Percentiles rank a stretch among this genome's conserved stretches.
Conservation (phyloP, 2,113 vertebrate species). For the Serinus canaria region DNA sequence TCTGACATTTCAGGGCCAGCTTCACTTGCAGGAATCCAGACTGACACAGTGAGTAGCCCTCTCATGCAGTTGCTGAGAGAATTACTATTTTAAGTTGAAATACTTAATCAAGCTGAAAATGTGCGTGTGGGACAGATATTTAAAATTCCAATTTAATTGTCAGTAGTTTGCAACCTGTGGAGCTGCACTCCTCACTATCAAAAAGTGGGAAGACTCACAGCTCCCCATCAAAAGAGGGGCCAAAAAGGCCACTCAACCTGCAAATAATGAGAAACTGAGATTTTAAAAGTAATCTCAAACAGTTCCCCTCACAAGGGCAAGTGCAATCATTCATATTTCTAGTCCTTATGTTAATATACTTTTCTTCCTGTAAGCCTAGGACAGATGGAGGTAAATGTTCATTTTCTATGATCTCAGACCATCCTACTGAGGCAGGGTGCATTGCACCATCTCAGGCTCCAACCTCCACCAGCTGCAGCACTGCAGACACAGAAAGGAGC, state of each 20-base stretch:
- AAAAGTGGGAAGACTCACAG: neutral
- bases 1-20: neutral
- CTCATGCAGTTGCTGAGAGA: neutral
- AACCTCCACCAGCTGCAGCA: neutral
- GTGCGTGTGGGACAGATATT: neutral
- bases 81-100: neutral
- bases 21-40: neutral
- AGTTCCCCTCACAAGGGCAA: neutral
- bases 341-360: neutral
- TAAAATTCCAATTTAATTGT: neutral
- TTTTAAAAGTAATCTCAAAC: neutral
- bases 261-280: neutral
- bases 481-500: neutral
- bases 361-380: neutral
- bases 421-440: neutral
- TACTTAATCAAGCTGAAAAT: conserved; percentile 1
- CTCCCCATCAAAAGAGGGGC: neutral
- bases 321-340: neutral
- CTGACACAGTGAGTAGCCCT: neutral
- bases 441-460: neutral
- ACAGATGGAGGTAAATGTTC: neutral
- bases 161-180: neutral
- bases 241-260: neutral
- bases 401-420: neutral
- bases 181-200: neutral